phyloP scores from a whole-genome alignment of 2,888 invertebrate genomes.

The Elmis aenea region DNA sequence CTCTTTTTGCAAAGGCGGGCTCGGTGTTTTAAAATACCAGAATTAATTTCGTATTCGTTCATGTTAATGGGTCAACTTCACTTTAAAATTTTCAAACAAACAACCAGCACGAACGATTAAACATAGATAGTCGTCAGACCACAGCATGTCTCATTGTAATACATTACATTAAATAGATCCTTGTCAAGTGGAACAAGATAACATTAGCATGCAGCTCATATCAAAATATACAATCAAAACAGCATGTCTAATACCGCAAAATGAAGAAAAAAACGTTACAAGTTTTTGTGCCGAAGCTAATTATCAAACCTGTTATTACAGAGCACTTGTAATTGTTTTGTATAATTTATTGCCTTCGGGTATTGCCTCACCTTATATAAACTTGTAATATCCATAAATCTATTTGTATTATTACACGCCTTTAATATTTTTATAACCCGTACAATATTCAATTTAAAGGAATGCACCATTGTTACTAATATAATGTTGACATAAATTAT shows the following conservation, averaged over 20 bases:
- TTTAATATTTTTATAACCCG: not conserved
- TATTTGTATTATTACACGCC: constrained; percentile 4
- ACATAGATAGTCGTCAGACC: too few species aligned
- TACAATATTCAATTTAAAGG: too few species aligned
- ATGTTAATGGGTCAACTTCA: constrained; percentile 1
- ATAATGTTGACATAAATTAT: too few species aligned
- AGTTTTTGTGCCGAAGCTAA: constrained; percentile 3
- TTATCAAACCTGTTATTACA: constrained; percentile 9
- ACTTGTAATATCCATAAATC: constrained; percentile 12
- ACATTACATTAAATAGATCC: not conserved
- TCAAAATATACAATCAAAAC: not conserved
- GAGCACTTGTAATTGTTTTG: constrained; percentile 15
- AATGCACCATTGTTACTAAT: not conserved
- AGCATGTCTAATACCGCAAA: not conserved
- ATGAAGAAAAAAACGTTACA: not conserved
- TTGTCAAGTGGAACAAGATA: not conserved
- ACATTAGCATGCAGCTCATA: not conserved
- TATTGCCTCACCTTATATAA: constrained; percentile 12
- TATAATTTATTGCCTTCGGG: constrained; percentile 13
- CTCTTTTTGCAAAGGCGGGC: constrained; percentile 17
- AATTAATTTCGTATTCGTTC: constrained; percentile 27
- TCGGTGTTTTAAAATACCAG: constrained; percentile 25
- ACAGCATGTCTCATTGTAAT: too few species aligned
- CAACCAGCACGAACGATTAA: too few species aligned
- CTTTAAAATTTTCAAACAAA: not conserved